Percentiles rank a stretch among this genome's conserved stretches.
Conservation (phyloP, 2,113 vertebrate genomes). For the Onychostruthus taczanowskii region DNA sequence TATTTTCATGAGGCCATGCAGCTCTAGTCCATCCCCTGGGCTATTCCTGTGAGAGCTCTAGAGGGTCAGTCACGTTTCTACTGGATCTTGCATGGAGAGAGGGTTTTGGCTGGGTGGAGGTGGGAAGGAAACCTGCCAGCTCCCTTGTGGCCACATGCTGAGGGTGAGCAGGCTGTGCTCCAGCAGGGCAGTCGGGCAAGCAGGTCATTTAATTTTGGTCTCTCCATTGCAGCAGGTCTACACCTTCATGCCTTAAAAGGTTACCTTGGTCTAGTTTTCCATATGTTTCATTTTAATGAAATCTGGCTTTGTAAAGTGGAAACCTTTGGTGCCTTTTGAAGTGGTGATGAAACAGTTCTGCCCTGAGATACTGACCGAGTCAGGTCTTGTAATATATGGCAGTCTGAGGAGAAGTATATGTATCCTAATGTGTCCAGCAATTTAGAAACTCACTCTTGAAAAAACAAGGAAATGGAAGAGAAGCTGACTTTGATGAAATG, state of each 20-base stretch:
- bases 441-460: not conserved
- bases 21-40: not conserved
- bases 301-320: not conserved
- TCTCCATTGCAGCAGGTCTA: not conserved
- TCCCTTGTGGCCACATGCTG: accelerated
- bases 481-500: not conserved
- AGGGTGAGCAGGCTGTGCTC: not conserved
- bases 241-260: not conserved
- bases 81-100: not conserved
- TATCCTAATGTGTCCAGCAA: not conserved
- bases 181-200: accelerated
- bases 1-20: not conserved
- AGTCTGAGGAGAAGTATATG: not conserved
- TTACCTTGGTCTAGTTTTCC: not conserved
- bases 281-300: not conserved
- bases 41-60: not conserved
- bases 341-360: not conserved
- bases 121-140: not conserved
- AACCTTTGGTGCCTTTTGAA: not conserved
- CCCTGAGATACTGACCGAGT: not conserved
- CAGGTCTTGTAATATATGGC: not conserved
- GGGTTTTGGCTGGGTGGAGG: not conserved
- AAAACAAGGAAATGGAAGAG: not conserved
- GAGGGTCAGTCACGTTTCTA: not conserved
- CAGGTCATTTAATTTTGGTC: not conserved